Conservation (phyloP, 2,113 vertebrate genomes). For the Uria lomvia region DNA sequence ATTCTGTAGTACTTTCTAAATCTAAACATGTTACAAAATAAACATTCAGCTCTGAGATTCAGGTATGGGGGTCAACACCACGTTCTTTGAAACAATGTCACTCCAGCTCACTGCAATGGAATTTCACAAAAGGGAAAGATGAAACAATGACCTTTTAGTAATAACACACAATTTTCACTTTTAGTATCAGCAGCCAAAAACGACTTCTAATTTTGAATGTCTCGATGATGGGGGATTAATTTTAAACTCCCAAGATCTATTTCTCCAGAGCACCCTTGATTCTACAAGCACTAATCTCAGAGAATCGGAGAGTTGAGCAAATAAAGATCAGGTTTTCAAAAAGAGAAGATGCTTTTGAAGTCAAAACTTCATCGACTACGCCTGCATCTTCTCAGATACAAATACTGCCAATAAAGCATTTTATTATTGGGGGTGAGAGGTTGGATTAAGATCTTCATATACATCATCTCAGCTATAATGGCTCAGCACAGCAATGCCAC, state of each 20-base stretch:
- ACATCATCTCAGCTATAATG: not conserved
- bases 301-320: not conserved
- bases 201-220: not conserved
- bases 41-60: not conserved
- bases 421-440: fast-evolving
- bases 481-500: not conserved
- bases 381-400: not conserved
- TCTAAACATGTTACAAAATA: not conserved
- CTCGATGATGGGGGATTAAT: fast-evolving
- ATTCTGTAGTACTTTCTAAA: not conserved
- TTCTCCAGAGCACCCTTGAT: not conserved
- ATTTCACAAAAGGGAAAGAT: fast-evolving
- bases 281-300: not conserved
- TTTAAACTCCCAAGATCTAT: not conserved
- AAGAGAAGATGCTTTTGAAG: not conserved
- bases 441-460: not conserved
- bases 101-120: not conserved
- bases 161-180: not conserved
- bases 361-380: not conserved
- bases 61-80: not conserved
- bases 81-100: not conserved
- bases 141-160: not conserved
- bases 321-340: not conserved
- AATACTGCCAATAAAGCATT: not conserved
- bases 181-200: not conserved